These are phyloP conservation scores for Holocentrus rufus DNA, from an alignment of 2,797 vertebrate species.

Conservation along the genomic window DNA sequence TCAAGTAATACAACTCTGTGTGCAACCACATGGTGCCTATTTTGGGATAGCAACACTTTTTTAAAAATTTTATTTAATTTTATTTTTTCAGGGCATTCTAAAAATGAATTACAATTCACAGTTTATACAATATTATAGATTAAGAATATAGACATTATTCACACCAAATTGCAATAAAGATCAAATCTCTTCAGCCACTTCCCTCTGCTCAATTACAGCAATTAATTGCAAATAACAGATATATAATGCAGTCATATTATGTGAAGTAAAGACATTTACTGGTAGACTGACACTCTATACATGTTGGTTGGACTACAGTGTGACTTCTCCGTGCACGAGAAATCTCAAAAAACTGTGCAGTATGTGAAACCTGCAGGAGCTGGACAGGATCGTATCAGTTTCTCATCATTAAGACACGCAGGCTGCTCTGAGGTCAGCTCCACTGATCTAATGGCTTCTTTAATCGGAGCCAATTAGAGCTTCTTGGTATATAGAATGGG, in stretches of 20 bases:
- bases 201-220: too few relatives aligned
- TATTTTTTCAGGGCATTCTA: not conserved
- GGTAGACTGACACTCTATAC: not conserved
- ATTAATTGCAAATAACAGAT: too few relatives aligned
- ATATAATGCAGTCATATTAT: not conserved
- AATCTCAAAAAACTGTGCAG: not conserved
- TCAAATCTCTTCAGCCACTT: too few relatives aligned
- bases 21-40: too few relatives aligned
- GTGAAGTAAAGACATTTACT: not conserved
- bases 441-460: constrained; percentile 71
- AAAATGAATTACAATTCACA: constrained; percentile 1
- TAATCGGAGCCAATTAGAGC: constrained; percentile 75
- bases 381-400: constrained; percentile 52
- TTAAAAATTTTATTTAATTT: not conserved
- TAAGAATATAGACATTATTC: too few relatives aligned
- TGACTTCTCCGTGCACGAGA: constrained; percentile 7
- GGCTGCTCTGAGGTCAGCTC: constrained; percentile 66
- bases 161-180: too few relatives aligned
- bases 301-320: not conserved
- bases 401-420: constrained; percentile 41
- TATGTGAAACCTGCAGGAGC: constrained; percentile 28
- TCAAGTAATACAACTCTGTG: too few relatives aligned
- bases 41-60: too few relatives aligned
- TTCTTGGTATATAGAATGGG: constrained; percentile 66
- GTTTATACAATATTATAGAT: not conserved